These are phyloP conservation scores for Borostomias antarcticus DNA, from an alignment of 2,797 vertebrate genomes.

Conservation along the genomic window DNA sequence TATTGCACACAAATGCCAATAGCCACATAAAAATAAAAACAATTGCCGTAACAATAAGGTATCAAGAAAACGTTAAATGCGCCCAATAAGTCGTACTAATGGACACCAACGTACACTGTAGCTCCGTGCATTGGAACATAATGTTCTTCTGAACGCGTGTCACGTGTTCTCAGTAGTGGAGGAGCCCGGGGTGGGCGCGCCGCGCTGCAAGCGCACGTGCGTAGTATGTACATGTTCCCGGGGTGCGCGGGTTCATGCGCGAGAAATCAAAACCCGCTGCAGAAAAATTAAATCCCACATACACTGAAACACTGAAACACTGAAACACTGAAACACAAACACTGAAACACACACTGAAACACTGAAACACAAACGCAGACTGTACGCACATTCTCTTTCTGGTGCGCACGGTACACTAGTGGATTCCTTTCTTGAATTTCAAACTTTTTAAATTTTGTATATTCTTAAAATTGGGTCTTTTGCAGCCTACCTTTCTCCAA, in stretches of 20 bases:
- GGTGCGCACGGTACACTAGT: no score
- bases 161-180: conserved; percentile 20
- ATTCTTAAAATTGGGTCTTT: no score
- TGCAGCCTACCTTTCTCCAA: no score
- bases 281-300: not conserved
- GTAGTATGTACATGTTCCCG: conserved; percentile 8
- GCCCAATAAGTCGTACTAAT: not conserved
- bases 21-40: not conserved
- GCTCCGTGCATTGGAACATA: conserved; percentile 26
- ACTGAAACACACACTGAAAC: not conserved
- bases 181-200: conserved; percentile 12
- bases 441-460: no score
- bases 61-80: not conserved
- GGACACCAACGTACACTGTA: not conserved
- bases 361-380: no score
- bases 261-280: not conserved
- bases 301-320: no score
- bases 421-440: no score
- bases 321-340: no score
- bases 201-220: conserved; percentile 25
- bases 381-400: no score
- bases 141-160: conserved; percentile 26
- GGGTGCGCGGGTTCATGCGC: not conserved
- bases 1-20: no score
- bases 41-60: not conserved